A percentile compares a stretch with the other conserved stretches of the same genome.
Evolutionary conservation across 2,797 vertebrate genomes (phyloP).

Genomic region (Cossypha heuglini): DNA sequence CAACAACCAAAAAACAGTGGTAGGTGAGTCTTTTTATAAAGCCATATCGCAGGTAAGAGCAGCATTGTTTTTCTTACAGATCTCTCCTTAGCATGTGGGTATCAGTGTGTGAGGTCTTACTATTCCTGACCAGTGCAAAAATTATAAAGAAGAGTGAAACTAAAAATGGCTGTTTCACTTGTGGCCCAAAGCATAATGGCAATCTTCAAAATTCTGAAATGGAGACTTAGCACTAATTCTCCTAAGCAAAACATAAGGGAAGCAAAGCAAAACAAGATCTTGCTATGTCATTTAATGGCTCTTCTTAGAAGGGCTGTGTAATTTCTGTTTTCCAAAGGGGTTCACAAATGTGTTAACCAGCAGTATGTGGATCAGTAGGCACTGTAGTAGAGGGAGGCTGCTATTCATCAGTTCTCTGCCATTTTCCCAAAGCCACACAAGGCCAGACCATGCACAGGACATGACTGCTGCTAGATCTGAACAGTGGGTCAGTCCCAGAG

Average conservation of each 20-base stretch:
- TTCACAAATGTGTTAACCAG: neutral
- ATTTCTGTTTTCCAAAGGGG: neutral
- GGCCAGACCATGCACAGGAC: neutral
- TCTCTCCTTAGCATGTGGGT: neutral
- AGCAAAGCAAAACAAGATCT: neutral
- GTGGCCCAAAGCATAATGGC: neutral
- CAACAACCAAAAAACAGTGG: neutral
- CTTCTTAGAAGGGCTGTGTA: neutral
- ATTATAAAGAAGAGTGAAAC: neutral
- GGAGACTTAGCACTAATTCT: neutral
- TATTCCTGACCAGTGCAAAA: neutral
- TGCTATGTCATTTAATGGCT: neutral
- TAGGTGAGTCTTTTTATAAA: neutral
- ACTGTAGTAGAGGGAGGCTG: neutral
- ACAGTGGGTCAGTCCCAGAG: neutral
- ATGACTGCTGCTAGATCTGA: neutral
- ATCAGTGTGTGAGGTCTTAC: neutral
- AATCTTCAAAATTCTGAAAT: neutral
- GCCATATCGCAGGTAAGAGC: neutral
- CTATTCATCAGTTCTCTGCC: neutral
- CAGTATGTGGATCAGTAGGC: neutral
- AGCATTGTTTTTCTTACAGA: neutral
- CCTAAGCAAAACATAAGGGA: neutral
- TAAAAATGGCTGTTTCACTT: neutral
- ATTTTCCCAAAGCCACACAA: neutral